Evolutionary conservation across 53 echinoderm and acorn worm species (phyloP), one percentile per base, ranked within the genome.

Genomic region (Antedon mediterranea): DNA sequence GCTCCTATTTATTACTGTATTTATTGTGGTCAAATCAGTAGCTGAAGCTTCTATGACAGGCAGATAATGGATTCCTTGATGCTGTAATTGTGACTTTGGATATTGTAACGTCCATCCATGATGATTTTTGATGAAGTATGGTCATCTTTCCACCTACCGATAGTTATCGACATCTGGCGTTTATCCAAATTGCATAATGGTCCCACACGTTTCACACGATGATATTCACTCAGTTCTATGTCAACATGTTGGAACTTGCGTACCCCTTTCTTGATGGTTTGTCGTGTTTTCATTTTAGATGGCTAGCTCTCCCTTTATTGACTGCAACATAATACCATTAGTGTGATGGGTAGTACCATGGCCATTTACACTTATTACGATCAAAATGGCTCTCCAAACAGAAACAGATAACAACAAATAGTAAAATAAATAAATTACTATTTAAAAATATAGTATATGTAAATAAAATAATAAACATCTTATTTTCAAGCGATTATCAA

Each of bases 11-110:
- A 87, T 9, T 71, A 87, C 44, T 9, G 79, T 71, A 3, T 86
- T 86, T 0, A 85, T 28, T 33, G 86, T 86, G 0, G 37, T 74
- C 78, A 78, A 78, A 2, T 82, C 76, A 30, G 82, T 82, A 33
- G 82, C 71, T 32, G 76, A 26, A 18, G 82, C 82, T 30, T 82
- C 82, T 18, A 76, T 57, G 0, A 82, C 82, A 26, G 82, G 82
- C 33, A 82, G 28, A 30, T 82, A 82, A 13, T 29, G 23, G 0
- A 76, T 44, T 28, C 23, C 57, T 15, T 57, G 11, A 18, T 23
- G 2, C 20, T 23, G 2, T 57, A 18, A 57, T 18, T 26, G 11
- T 18, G 15, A 37, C 4, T 37, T 37, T 37, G 6, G 2, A 57
- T 57, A 18, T 57, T 57, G 23, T 15, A 57, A 11, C 57, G 3